These are phyloP conservation scores for Lepidocyrtoides sp. DNA, from an alignment of 2,888 invertebrate genomes.

Conservation along the genomic window DNA sequence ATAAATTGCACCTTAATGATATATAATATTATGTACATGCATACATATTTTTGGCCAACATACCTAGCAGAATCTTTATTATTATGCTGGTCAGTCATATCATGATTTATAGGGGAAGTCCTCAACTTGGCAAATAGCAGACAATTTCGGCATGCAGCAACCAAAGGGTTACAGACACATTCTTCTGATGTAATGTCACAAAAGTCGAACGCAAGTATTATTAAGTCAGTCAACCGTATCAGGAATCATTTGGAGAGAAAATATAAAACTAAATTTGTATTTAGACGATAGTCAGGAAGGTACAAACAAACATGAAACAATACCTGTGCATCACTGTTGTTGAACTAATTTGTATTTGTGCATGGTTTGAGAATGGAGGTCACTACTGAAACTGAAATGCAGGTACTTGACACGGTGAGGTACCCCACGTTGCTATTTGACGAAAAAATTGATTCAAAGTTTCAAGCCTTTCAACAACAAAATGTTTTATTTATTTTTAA, in stretches of 20 bases:
- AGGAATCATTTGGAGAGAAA: not conserved
- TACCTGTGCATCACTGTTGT: too few relatives aligned
- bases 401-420: too few relatives aligned
- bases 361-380: too few relatives aligned
- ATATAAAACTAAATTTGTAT: not conserved
- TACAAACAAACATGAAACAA: too few relatives aligned
- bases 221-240: conserved; percentile 42
- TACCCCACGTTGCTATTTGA: too few relatives aligned
- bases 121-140: not conserved
- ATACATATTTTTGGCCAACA: not conserved
- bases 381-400: too few relatives aligned
- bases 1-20: conserved; percentile 23
- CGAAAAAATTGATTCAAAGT: too few relatives aligned
- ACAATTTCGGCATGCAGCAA: conserved; percentile 26
- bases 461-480: too few relatives aligned
- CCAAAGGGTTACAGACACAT: not conserved
- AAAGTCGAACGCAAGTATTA: not conserved
- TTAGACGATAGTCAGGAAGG: not conserved
- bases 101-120: conserved; percentile 27
- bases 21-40: not conserved
- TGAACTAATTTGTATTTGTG: too few relatives aligned
- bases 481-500: too few relatives aligned
- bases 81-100: conserved; percentile 2
- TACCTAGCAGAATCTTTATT: too few relatives aligned
- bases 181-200: conserved; percentile 33